Evolutionary conservation across 2,113 vertebrate species (phyloP), one percentile per base, ranked within the genome.

Genomic region (Ginglymostoma cirratum): DNA sequence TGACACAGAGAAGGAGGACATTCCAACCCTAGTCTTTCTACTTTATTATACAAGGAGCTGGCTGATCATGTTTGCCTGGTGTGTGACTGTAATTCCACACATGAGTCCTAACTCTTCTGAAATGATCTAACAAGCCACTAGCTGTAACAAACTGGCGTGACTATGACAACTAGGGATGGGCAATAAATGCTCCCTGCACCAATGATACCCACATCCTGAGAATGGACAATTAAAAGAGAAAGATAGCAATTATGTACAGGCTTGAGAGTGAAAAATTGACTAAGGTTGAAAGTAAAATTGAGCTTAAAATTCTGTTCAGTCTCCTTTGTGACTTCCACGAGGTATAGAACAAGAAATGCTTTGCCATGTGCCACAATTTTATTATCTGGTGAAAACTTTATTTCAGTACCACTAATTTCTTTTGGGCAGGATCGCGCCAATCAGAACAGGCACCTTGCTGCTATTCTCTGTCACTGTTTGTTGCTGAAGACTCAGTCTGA

Each of bases 381-480:
- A 19, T 65, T 67, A 7, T 38, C 89, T 23, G 34, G 8, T 23
- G 5, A 90, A 66, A 66, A 23, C 38, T 21, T 83, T 38, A 67
- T 8, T 66, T 93, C 66, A 48, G 15, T 96, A 97, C 87, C 96
- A 96, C 96, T 97, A 96, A 97, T 97, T 97, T 97, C 96, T 96
- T 97, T 97, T 97, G 95, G 96, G 96, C 96, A 99, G 99, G 98
- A 98, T 96, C 98, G 98, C 83, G 98, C 98, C 97, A 98, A 99
- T 96, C 99, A 99, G 97, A 98, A 98, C 97, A 98, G 99, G 96
- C 98, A 98, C 96, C 98, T 99, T 95, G 97, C 98, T 96, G 98
- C 98, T 97, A 98, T 99, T 97, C 98, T 99, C 96, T 98, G 99
- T 96, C 98, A 99, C 96, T 98, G 98, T 97, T 97, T 99, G 98